Percentiles rank a stretch among this genome's conserved stretches.
phyloP scores from a whole-genome alignment of 2,113 vertebrate species.

The Ariopsis seemanni region DNA sequence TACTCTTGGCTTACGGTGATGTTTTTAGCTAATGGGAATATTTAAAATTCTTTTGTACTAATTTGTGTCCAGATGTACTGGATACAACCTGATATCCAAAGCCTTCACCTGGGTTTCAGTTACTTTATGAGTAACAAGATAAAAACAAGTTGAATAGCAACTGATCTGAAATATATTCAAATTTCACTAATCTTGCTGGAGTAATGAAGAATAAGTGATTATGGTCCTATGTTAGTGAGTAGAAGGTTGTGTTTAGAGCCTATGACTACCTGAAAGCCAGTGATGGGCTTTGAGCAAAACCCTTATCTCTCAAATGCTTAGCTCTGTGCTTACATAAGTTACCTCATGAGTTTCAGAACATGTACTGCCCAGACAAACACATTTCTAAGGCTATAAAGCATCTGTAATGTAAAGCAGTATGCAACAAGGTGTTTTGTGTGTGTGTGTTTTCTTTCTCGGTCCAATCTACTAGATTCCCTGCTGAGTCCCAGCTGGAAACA shows the following conservation, averaged over 20 bases:
- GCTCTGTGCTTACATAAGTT: neutral
- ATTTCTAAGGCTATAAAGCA: neutral
- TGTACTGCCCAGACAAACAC: neutral
- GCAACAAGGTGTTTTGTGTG: neutral
- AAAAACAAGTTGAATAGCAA: neutral
- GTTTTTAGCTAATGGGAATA: slow-evolving; percentile 28
- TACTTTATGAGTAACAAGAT: neutral
- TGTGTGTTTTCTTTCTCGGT: neutral
- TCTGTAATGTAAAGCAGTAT: neutral
- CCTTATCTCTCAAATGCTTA: neutral
- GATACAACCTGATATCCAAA: neutral
- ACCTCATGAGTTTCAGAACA: neutral
- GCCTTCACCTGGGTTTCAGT: neutral
- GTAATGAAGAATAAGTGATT: neutral
- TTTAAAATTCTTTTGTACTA: neutral
- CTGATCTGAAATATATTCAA: neutral
- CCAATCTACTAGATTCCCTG: neutral
- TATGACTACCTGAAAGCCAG: neutral
- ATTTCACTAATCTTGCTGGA: neutral
- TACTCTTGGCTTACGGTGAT: slow-evolving; percentile 30
- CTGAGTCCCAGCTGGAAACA: neutral
- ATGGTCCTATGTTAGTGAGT: neutral
- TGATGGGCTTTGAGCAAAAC: neutral
- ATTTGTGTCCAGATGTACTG: neutral
- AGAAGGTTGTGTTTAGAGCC: neutral